Evolutionary conservation across 2,113 vertebrate genomes (phyloP).

Genomic region (Kryptolebias marmoratus): DNA sequence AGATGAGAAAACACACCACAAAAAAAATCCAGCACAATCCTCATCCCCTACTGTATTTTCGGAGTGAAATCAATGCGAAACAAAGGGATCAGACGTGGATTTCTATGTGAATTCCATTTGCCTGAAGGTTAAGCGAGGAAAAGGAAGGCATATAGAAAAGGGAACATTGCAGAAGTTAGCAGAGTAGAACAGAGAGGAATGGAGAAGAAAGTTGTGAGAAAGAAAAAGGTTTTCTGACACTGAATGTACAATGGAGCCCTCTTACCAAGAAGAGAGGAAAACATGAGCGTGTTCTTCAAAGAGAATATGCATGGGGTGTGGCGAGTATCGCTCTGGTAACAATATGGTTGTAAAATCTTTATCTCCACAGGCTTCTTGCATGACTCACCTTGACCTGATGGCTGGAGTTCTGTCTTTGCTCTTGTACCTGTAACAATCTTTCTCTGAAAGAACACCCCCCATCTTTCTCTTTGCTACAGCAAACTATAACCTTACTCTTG

Average conservation of each 20-base stretch:
- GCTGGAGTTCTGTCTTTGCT: slow-evolving; percentile 60
- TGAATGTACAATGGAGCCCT: slow-evolving; percentile 50
- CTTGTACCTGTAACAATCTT: slow-evolving; percentile 37
- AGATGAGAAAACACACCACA: slow-evolving; percentile 32
- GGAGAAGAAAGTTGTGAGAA: slow-evolving; percentile 43
- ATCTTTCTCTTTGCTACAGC: slow-evolving; percentile 45
- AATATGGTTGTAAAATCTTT: slow-evolving; percentile 71
- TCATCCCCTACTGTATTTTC: slow-evolving; percentile 52
- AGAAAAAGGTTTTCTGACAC: slow-evolving; percentile 57
- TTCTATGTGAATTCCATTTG: slow-evolving; percentile 68
- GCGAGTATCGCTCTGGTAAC: slow-evolving; percentile 64
- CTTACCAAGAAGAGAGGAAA: slow-evolving; percentile 44
- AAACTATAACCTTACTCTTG: slow-evolving; percentile 55
- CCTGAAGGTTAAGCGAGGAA: slow-evolving; percentile 72
- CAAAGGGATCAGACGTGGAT: slow-evolving; percentile 58
- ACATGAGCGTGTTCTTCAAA: slow-evolving; percentile 66
- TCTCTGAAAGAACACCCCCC: slow-evolving; percentile 46
- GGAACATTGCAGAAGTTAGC: slow-evolving; percentile 38
- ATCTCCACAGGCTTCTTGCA: slow-evolving; percentile 71
- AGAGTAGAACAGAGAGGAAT: slow-evolving; percentile 45
- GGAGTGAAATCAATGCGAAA: slow-evolving; percentile 69
- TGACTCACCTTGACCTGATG: slow-evolving; percentile 70
- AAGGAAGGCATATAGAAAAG: slow-evolving; percentile 39
- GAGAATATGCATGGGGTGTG: slow-evolving; percentile 72
- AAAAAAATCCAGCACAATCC: slow-evolving; percentile 34